These are phyloP conservation scores for Meghimatium bilineatum DNA, from an alignment of 2,888 invertebrate genomes.

Conservation along the genomic window DNA sequence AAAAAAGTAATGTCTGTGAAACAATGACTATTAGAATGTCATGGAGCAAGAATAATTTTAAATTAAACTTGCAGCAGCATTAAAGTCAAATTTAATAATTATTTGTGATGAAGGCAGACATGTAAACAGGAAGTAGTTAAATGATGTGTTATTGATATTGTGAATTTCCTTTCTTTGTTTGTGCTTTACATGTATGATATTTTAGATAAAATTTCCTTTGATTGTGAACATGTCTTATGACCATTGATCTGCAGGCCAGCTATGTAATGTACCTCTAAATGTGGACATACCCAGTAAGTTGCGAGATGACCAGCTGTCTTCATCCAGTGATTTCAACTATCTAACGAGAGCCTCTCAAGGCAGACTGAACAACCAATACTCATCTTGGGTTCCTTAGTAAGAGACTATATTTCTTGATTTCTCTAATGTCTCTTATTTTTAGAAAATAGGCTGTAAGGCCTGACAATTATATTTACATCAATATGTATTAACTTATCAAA, in stretches of 20 bases:
- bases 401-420: slow-evolving; percentile 16
- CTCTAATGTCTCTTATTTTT: background rate
- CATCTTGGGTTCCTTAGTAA: slow-evolving; percentile 55
- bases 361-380: slow-evolving; percentile 49
- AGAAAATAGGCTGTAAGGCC: background rate
- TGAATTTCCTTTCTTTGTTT: background rate
- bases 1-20: background rate
- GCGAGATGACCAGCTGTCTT: slow-evolving; percentile 61
- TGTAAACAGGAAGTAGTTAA: too few relatives aligned
- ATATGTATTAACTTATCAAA: background rate
- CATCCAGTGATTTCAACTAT: slow-evolving; percentile 54
- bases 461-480: background rate
- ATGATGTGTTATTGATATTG: background rate
- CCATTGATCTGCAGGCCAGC: slow-evolving; percentile 31
- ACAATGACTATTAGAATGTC: background rate
- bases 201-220: background rate
- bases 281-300: slow-evolving; percentile 59
- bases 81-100: background rate
- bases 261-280: slow-evolving; percentile 66
- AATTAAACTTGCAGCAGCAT: background rate
- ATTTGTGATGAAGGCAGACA: too few relatives aligned
- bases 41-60: background rate
- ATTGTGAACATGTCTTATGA: background rate
- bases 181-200: background rate
- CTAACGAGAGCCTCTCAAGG: slow-evolving; percentile 47